phyloP scores from a whole-genome alignment of 2,888 invertebrate genomes.

The Orthosia gracilis region DNA sequence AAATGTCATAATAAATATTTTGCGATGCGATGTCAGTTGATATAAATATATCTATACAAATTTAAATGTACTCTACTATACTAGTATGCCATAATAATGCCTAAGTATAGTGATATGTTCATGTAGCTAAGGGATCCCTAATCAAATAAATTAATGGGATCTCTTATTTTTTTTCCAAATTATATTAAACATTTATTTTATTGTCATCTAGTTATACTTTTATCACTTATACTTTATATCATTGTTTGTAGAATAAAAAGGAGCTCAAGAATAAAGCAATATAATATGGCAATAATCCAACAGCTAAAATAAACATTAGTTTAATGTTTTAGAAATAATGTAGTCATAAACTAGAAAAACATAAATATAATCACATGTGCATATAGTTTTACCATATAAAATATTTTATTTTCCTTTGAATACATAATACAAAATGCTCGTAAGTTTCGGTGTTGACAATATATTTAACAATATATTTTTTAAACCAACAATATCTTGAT shows the following conservation, averaged over 20 bases:
- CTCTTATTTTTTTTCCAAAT: conserved; percentile 17
- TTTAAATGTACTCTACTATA: conserved; percentile 40
- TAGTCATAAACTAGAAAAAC: conserved; percentile 37
- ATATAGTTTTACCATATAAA: conserved; percentile 16
- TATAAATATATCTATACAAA: conserved; percentile 38
- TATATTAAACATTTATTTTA: neutral
- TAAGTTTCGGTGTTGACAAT: conserved; percentile 50
- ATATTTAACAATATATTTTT: conserved; percentile 28
- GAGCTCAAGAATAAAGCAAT: conserved; percentile 22
- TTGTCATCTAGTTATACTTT: conserved; percentile 4
- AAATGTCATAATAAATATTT: conserved; percentile 54
- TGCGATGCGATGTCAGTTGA: conserved; percentile 75
- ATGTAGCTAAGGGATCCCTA: conserved; percentile 45
- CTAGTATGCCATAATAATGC: conserved; percentile 51
- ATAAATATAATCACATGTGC: conserved; percentile 13
- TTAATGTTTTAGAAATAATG: conserved; percentile 25
- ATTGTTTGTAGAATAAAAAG: conserved; percentile 16
- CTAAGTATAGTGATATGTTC: conserved; percentile 64
- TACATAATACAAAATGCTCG: conserved; percentile 18
- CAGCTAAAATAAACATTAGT: conserved; percentile 7
- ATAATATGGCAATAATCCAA: neutral
- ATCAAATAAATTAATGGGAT: conserved; percentile 27
- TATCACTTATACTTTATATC: neutral
- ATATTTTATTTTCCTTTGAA: conserved; percentile 28
- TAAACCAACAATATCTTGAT: conserved; percentile 35